A percentile compares a stretch with the other conserved stretches of the same genome.
These are phyloP conservation scores for Onychomys leucogaster DNA, from an alignment of 2,797 vertebrate species.

Conservation along the genomic window DNA sequence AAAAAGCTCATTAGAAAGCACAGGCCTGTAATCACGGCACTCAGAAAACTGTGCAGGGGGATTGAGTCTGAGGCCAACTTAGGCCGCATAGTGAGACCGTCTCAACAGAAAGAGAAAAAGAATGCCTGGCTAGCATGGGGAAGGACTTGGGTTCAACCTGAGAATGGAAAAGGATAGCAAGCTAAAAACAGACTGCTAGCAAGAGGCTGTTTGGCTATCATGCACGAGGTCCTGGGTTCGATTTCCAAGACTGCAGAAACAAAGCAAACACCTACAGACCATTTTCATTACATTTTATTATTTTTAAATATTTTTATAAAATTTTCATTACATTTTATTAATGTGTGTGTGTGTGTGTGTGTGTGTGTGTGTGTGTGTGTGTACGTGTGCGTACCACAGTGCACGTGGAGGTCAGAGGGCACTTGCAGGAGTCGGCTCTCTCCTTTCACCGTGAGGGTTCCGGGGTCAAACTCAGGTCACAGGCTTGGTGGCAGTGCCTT, in stretches of 20 bases:
- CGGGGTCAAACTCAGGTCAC: constrained; percentile 4
- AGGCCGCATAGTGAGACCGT: not conserved
- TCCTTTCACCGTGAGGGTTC: constrained; percentile 7
- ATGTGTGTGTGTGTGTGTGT: not conserved
- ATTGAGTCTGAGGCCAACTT: not conserved
- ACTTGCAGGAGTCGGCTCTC: constrained; percentile 24
- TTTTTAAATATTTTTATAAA: constrained; percentile 42
- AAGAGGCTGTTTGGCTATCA: not conserved
- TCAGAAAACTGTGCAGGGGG: not conserved
- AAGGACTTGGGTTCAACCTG: not conserved
- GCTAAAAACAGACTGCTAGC: not conserved
- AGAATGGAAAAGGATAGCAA: not conserved
- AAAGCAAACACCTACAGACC: not conserved
- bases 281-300: constrained; percentile 34
- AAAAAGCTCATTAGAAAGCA: not conserved
- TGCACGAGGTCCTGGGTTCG: not conserved
- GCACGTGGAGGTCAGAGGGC: constrained; percentile 12
- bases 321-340: constrained; percentile 3
- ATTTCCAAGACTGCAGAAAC: not conserved
- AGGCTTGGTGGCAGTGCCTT: not conserved
- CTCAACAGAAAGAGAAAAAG: not conserved
- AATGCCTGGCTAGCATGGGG: no score
- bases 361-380: not conserved
- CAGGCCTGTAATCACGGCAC: not conserved
- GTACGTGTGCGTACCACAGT: not conserved